Conservation (phyloP, 2,113 vertebrate species). For the Hydrolagus affinis region DNA sequence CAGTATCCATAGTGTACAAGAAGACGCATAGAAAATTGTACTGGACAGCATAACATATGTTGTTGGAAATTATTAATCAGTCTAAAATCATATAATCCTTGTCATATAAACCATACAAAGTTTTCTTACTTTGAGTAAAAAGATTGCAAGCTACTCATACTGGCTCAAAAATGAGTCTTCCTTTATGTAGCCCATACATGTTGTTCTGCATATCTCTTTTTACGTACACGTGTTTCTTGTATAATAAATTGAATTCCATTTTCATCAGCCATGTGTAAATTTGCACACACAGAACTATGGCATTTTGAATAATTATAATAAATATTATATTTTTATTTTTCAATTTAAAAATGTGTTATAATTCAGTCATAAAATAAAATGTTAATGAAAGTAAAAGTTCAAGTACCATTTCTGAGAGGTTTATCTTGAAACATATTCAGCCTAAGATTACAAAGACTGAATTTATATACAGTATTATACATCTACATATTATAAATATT, state of each 20-base stretch:
- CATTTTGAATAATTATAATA: not conserved
- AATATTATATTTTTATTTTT: too few relatives aligned
- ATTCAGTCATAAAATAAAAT: not conserved
- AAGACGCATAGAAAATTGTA: not conserved
- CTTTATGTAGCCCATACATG: not conserved
- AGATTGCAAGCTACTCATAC: too few relatives aligned
- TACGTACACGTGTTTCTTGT: not conserved
- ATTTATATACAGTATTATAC: not conserved
- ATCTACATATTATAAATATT: not conserved
- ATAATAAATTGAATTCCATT: not conserved
- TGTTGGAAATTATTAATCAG: not conserved
- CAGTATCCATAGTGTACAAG: not conserved
- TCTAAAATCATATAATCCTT: not conserved
- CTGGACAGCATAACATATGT: not conserved
- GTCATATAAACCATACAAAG: not conserved
- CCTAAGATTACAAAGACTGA: not conserved
- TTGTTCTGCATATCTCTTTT: not conserved
- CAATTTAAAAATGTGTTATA: too few relatives aligned
- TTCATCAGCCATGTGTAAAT: not conserved
- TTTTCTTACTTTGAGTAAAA: not conserved
- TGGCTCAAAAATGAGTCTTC: too few relatives aligned
- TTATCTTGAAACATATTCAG: not conserved
- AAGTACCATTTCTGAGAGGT: not conserved
- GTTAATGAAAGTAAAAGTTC: not conserved
- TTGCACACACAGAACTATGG: too few relatives aligned